These are phyloP conservation scores for Troides helena DNA, from an alignment of 2,888 invertebrate species.

Conservation along the genomic window DNA sequence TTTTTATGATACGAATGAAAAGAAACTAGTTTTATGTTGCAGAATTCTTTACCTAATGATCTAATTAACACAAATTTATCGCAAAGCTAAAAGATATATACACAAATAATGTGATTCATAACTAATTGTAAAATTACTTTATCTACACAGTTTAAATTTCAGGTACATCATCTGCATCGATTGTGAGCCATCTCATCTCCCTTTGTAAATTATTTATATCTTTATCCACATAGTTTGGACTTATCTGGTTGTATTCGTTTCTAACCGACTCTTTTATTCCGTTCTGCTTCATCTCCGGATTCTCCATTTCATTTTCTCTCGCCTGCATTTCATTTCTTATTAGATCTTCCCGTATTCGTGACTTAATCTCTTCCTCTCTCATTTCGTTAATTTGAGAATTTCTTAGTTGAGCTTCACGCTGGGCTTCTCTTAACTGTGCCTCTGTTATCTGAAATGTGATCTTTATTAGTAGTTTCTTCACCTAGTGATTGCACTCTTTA, in stretches of 20 bases:
- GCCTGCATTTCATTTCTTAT: slow-evolving; percentile 7
- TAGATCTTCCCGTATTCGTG: slow-evolving; percentile 8
- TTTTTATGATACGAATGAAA: too few relatives aligned
- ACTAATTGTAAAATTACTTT: neutral
- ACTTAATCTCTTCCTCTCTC: slow-evolving; percentile 17
- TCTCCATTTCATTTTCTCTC: slow-evolving; percentile 6
- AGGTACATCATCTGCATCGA: slow-evolving; percentile 30
- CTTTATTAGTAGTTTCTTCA: neutral
- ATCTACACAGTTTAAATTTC: neutral
- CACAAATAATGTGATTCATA: too few relatives aligned
- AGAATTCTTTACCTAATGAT: too few relatives aligned
- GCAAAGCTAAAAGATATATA: too few relatives aligned
- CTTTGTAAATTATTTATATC: slow-evolving; percentile 31
- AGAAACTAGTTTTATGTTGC: too few relatives aligned
- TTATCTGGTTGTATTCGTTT: slow-evolving; percentile 12
- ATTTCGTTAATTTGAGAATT: slow-evolving; percentile 15
- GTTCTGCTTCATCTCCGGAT: slow-evolving; percentile 6
- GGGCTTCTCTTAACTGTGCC: slow-evolving; percentile 23
- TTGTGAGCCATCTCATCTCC: slow-evolving; percentile 34
- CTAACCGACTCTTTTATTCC: neutral
- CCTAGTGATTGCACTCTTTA: too few relatives aligned
- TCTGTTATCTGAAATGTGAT: slow-evolving; percentile 16
- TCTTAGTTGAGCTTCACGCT: slow-evolving; percentile 11
- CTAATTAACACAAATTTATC: too few relatives aligned
- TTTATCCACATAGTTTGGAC: slow-evolving; percentile 28